phyloP scores from a whole-genome alignment of 2,888 invertebrate genomes.

The Rambutsinella grinnellia region DNA sequence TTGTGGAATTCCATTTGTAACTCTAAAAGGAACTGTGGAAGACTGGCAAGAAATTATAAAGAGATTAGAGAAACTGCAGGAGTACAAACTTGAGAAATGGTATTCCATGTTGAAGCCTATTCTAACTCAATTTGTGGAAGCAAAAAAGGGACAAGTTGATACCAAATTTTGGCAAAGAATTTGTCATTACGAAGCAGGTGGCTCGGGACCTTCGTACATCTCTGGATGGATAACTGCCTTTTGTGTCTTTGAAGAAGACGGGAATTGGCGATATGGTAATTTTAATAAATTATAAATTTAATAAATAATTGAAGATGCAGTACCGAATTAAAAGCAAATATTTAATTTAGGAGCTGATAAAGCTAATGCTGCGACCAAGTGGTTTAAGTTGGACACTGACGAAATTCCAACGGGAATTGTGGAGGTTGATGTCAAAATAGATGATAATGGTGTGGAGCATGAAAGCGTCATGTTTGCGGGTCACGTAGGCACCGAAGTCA shows the following conservation, averaged over 20 bases:
- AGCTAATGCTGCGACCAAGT: too few relatives aligned
- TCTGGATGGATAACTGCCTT: constrained; percentile 53
- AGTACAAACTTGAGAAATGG: constrained; percentile 40
- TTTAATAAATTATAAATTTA: background rate
- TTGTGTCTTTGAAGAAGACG: constrained; percentile 42
- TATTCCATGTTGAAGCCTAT: constrained; percentile 32
- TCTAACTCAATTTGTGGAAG: constrained; percentile 35
- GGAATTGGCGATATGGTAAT: constrained; percentile 40
- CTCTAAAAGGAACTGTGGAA: constrained; percentile 39
- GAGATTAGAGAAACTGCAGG: constrained; percentile 34
- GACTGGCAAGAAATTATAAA: constrained; percentile 41
- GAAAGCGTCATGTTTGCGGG: constrained; percentile 51
- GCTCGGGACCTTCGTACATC: constrained; percentile 33
- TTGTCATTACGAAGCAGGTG: constrained; percentile 25
- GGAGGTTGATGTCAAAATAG: constrained; percentile 45
- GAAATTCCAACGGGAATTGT: constrained; percentile 48
- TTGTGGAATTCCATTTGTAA: constrained; percentile 46
- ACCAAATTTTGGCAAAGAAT: constrained; percentile 41
- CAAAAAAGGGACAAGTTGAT: constrained; percentile 43
- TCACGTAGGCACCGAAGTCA: constrained; percentile 41
- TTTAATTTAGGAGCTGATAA: background rate
- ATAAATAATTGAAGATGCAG: background rate
- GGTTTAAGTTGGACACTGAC: constrained; percentile 27
- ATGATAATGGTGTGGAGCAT: constrained; percentile 32
- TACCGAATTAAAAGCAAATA: background rate